Base-by-base conservation (phyloP, 2,888 invertebrate species). In the Drosophila paranaensis region DNA sequence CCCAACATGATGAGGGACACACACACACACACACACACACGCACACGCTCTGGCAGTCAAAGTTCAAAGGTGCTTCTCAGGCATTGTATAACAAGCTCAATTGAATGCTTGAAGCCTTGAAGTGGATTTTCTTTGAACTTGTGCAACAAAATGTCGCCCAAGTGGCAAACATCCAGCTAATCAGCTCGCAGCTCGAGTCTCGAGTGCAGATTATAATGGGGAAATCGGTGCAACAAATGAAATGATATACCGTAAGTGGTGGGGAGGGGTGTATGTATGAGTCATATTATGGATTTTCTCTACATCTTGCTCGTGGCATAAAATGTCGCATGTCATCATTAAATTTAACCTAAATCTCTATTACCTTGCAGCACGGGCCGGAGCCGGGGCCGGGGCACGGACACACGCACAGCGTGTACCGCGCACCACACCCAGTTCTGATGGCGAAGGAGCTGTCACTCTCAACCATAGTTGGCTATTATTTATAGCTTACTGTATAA, bases 241-340 rank as follows among this genome's bases (percentile, higher is more conserved):
- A 45, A 35, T 55, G 57, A 71, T 45, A 53, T 50, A 39, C n/a
- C 16, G 35, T 39, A 33, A 42, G 5, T 10, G 27, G 62, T 57
- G 43, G 53, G 10, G 11, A 27, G 60, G 33, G 14, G 10, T 6
- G 30, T 42, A 68, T 42, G 65, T 65, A 74, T 86, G 86, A 87
- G 58, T 87, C 86, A 89, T 87, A 72, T 57, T 87, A 88, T 87
- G 75, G 88, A 85, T 88, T 89, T 86, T 79, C 69, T 79, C 54
- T 35, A 43, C 53, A 58, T 62, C 75, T 68, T 64, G 48, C 53
- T 42, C 13, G 56, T 70, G 74, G 57, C 72, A 55, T 60, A 64
- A 79, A 79, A 79, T 83, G 82, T 81, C 84, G 89, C 89, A 90
- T 90, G 86, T 86, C 88, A 83, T 85, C 89, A 88, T 88, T 85